Evolutionary conservation across 2,797 vertebrate species (phyloP).

Genomic region (Benthosema pterotum): DNA sequence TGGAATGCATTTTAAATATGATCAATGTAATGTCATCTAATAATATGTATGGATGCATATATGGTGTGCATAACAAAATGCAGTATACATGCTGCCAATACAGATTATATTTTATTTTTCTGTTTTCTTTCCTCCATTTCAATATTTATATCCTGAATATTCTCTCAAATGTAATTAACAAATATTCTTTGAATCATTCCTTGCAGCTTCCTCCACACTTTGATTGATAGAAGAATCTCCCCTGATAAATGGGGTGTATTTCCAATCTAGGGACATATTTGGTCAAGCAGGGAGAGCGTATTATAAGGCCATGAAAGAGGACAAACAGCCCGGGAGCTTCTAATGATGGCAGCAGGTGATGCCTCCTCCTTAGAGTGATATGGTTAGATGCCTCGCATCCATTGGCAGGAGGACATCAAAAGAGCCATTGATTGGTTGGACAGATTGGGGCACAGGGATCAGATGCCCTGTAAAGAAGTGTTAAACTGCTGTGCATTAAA

Average conservation of each 20-base stretch:
- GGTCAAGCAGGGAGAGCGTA: constrained; percentile 21
- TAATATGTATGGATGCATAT: background rate
- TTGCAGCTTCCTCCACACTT: background rate
- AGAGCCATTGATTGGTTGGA: constrained; percentile 72
- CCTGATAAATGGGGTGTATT: background rate
- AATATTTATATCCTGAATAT: background rate
- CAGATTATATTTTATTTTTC: too few species aligned
- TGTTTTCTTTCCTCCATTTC: too few species aligned
- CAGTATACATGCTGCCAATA: too few species aligned
- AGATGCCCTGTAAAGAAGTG: constrained; percentile 80
- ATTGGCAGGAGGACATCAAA: constrained; percentile 70
- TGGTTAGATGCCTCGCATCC: constrained; percentile 62
- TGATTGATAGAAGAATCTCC: constrained; percentile 2
- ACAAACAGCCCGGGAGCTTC: constrained; percentile 45
- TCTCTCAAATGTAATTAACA: background rate
- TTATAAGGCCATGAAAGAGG: constrained; percentile 30
- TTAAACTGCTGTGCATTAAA: constrained; percentile 78
- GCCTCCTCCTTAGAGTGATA: constrained; percentile 50
- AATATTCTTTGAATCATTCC: background rate
- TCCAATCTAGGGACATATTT: constrained; percentile 18
- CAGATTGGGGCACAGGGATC: constrained; percentile 81
- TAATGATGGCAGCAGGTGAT: constrained; percentile 73
- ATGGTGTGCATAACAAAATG: too few species aligned
- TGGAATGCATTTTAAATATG: background rate
- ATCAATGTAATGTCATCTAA: too few species aligned